Evolutionary conservation across 92 coral and sea anemone genomes (phyloP).

Genomic region (Parazoanthus darwini): DNA sequence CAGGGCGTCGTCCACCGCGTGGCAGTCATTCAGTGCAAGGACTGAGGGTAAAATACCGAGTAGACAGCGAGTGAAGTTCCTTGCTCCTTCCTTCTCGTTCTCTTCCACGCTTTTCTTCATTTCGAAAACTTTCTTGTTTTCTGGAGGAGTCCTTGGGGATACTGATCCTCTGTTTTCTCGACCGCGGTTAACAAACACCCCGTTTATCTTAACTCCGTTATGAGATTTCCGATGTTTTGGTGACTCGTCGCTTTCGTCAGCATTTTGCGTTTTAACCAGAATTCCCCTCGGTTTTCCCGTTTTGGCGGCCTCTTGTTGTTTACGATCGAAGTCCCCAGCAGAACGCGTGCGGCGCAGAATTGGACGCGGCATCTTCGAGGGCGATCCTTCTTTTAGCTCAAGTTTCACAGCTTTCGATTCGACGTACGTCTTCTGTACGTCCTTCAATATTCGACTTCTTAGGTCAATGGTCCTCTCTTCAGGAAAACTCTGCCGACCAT

Average conservation of each 20-base stretch:
- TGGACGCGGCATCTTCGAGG: constrained; percentile 75
- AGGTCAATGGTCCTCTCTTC: constrained; percentile 28
- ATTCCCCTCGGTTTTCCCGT: constrained; percentile 87
- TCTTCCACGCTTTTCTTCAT: constrained; percentile 94
- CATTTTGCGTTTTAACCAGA: constrained; percentile 66
- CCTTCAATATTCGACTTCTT: constrained; percentile 52
- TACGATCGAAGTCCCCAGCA: constrained; percentile 87
- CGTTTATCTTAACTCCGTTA: constrained; percentile 88
- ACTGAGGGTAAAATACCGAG: constrained; percentile 98
- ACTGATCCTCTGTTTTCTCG: constrained; percentile 56
- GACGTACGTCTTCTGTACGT: constrained; percentile 61
- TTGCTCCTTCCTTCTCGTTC: constrained; percentile 98
- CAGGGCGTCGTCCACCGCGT: constrained; percentile 92
- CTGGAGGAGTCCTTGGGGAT: constrained; percentile 52
- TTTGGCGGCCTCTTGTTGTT: constrained; percentile 60
- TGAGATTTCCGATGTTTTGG: constrained; percentile 52
- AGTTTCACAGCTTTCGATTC: constrained; percentile 88
- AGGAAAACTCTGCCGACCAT: background rate
- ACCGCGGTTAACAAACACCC: constrained; percentile 76
- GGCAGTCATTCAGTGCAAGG: constrained; percentile 79
- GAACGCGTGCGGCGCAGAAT: constrained; percentile 86
- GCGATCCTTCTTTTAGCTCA: constrained; percentile 81
- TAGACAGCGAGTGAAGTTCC: constrained; percentile 98
- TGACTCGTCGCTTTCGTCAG: constrained; percentile 67
- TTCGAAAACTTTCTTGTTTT: constrained; percentile 75